Conservation (phyloP, 2,888 invertebrate genomes). For the Platycheirus rosarum region DNA sequence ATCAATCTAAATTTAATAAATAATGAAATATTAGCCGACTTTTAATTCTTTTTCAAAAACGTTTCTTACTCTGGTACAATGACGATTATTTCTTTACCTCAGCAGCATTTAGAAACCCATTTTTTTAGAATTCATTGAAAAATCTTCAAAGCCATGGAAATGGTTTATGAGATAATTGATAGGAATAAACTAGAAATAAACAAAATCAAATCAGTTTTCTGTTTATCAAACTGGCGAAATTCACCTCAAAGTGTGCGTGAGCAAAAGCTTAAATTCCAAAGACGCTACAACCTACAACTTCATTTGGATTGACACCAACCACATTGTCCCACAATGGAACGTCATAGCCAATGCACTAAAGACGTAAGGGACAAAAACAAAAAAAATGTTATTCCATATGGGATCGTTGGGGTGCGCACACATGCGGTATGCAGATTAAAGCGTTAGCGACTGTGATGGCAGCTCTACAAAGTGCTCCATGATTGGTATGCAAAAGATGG, state of each 20-base stretch:
- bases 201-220: background rate
- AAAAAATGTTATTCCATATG: constrained; percentile 60
- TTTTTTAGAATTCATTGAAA: too few species aligned
- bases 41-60: too few species aligned
- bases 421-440: constrained; percentile 27
- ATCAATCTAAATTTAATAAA: too few species aligned
- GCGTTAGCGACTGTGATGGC: constrained; percentile 6
- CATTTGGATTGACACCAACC: constrained; percentile 32
- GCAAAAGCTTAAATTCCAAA: background rate
- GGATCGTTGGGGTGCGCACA: constrained; percentile 59
- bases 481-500: constrained; percentile 60
- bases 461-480: constrained; percentile 6
- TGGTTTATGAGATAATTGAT: too few species aligned
- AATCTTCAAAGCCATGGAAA: too few species aligned
- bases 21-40: too few species aligned
- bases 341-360: background rate
- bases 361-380: background rate
- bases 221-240: background rate
- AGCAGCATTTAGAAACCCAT: too few species aligned
- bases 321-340: background rate
- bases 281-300: constrained; percentile 42
- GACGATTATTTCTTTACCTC: too few species aligned
- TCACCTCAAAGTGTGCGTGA: background rate
- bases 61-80: too few species aligned
- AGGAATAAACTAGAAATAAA: background rate